A percentile compares a stretch with the other conserved stretches of the same genome.
These are phyloP conservation scores for Heliconius charithonia DNA, from an alignment of 2,888 invertebrate genomes.

Conservation along the genomic window DNA sequence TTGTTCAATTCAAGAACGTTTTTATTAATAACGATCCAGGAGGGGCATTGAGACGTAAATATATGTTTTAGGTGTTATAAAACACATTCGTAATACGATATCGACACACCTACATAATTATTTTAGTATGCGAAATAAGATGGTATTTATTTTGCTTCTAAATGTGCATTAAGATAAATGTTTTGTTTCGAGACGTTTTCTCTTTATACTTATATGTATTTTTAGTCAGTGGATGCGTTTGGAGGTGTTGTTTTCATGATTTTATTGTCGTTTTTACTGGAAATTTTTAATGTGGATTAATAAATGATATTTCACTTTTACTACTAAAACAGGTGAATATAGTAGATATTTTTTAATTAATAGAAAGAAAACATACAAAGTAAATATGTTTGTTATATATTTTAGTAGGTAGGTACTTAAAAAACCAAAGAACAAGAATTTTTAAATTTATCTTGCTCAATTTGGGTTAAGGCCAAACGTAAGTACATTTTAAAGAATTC, in stretches of 20 bases:
- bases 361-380: too few species aligned
- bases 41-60: slow-evolving; percentile 57
- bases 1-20: slow-evolving; percentile 43
- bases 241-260: neutral
- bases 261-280: neutral
- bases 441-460: too few species aligned
- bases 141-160: slow-evolving; percentile 46
- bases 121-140: slow-evolving; percentile 50
- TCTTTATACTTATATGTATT: slow-evolving; percentile 17
- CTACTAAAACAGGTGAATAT: too few species aligned
- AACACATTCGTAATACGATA: slow-evolving; percentile 44
- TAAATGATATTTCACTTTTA: neutral
- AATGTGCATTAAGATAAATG: slow-evolving; percentile 27
- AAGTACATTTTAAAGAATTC: too few species aligned
- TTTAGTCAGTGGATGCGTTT: slow-evolving; percentile 8
- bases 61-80: slow-evolving; percentile 54
- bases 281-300: neutral
- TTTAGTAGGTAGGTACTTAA: too few species aligned
- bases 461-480: too few species aligned
- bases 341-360: too few species aligned
- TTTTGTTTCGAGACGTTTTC: slow-evolving; percentile 12
- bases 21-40: slow-evolving; percentile 50
- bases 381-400: too few species aligned
- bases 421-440: too few species aligned
- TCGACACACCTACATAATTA: slow-evolving; percentile 48